These are phyloP conservation scores for Mus minutoides DNA, from an alignment of 2,797 vertebrate species.

Conservation along the genomic window DNA sequence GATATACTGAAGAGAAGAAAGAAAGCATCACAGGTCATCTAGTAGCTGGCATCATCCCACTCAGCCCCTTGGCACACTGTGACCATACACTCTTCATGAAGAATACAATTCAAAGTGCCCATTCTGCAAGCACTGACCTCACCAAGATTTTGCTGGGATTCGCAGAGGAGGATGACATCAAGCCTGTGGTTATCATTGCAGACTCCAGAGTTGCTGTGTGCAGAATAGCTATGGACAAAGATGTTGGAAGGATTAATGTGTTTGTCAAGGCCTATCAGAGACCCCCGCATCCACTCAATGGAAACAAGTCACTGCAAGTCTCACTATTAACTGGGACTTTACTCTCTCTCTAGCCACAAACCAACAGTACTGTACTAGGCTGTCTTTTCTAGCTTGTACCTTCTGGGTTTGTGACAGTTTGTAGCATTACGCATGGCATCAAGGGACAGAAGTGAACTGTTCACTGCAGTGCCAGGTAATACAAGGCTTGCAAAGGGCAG, in stretches of 20 bases:
- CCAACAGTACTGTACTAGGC: background rate
- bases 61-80: background rate
- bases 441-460: background rate
- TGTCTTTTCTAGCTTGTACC: background rate
- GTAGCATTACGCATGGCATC: background rate
- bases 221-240: background rate
- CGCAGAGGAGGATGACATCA: background rate
- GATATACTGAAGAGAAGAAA: background rate
- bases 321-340: background rate
- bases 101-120: fast-evolving
- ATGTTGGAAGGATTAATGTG: background rate
- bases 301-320: background rate
- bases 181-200: background rate
- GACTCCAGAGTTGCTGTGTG: background rate
- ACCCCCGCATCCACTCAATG: background rate
- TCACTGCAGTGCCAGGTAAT: background rate
- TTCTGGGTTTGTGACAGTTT: background rate
- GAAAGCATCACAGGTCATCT: background rate
- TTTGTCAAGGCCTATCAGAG: background rate
- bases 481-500: background rate
- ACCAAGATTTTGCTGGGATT: background rate
- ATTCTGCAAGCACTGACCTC: background rate
- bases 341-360: background rate
- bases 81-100: background rate
- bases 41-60: background rate